Evolutionary conservation across 2,888 invertebrate genomes (phyloP).

Genomic region (Desoria tigrina): DNA sequence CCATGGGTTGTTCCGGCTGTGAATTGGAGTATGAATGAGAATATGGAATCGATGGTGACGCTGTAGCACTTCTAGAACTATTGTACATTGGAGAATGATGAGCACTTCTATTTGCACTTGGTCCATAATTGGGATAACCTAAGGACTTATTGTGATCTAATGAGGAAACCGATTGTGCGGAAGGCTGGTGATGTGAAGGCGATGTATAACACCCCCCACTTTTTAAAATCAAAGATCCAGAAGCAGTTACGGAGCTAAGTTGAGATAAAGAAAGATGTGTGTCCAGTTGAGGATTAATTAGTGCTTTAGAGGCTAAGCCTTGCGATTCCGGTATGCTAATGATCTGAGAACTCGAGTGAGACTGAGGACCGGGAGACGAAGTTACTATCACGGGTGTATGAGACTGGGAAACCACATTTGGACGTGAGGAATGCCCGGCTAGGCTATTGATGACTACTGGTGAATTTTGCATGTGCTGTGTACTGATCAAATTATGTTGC

Average conservation of each 20-base stretch:
- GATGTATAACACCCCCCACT: slow-evolving; percentile 6
- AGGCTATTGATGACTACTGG: not conserved
- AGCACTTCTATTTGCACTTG: slow-evolving; percentile 31
- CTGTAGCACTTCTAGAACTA: slow-evolving; percentile 22
- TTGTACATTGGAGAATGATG: slow-evolving; percentile 30
- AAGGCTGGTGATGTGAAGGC: slow-evolving; percentile 18
- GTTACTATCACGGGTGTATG: slow-evolving; percentile 45
- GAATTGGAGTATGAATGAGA: slow-evolving; percentile 19
- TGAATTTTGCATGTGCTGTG: slow-evolving; percentile 24
- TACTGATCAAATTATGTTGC: slow-evolving; percentile 23
- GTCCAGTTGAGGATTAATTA: slow-evolving; percentile 23
- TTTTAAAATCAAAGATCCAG: not conserved
- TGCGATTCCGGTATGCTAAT: slow-evolving; percentile 29
- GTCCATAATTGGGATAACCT: slow-evolving; percentile 31
- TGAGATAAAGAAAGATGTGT: slow-evolving; percentile 7
- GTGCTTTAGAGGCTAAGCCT: slow-evolving; percentile 17
- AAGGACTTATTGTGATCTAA: slow-evolving; percentile 25
- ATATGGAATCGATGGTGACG: slow-evolving; percentile 33
- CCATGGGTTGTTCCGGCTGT: slow-evolving; percentile 49
- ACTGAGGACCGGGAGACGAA: slow-evolving; percentile 43
- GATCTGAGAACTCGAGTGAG: slow-evolving; percentile 30
- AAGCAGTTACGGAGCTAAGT: not conserved
- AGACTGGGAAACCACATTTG: not conserved
- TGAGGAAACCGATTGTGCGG: slow-evolving; percentile 18
- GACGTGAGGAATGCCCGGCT: not conserved